These are phyloP conservation scores for Uria aalge DNA, from an alignment of 2,113 vertebrate species.

Conservation along the genomic window DNA sequence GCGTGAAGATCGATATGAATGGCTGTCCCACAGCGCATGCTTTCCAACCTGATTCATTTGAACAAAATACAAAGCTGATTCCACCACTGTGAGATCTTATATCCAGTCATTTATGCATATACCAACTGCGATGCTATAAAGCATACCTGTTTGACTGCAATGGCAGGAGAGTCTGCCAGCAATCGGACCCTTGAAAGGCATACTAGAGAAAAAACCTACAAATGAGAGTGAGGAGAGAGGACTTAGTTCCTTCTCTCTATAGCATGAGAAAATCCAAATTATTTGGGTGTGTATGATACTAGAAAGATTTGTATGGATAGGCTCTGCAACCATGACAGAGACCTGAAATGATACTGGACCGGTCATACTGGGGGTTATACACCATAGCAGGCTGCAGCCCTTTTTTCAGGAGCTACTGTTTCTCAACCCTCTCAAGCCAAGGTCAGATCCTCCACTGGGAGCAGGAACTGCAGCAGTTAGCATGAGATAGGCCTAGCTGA, in stretches of 20 bases:
- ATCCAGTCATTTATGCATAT: background rate
- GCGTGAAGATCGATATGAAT: background rate
- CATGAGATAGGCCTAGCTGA: background rate
- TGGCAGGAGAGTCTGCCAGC: background rate
- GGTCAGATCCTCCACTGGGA: background rate
- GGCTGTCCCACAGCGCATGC: background rate
- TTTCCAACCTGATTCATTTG: background rate
- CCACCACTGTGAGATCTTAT: background rate
- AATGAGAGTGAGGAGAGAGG: background rate
- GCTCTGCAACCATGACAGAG: background rate
- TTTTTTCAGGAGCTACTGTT: background rate
- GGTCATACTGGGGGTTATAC: background rate
- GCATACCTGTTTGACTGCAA: background rate
- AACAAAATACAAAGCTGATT: background rate
- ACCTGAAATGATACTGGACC: background rate
- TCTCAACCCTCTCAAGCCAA: background rate
- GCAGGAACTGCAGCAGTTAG: background rate
- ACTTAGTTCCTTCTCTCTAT: background rate
- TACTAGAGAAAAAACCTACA: background rate
- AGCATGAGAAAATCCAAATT: background rate
- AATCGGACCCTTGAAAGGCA: background rate
- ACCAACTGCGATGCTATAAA: background rate
- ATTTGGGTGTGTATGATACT: background rate
- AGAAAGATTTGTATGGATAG: background rate
- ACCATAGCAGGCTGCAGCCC: background rate